Percentiles rank a stretch among this genome's conserved stretches.
phyloP scores from a whole-genome alignment of 2,888 invertebrate species.

The Fragum sueziense region DNA sequence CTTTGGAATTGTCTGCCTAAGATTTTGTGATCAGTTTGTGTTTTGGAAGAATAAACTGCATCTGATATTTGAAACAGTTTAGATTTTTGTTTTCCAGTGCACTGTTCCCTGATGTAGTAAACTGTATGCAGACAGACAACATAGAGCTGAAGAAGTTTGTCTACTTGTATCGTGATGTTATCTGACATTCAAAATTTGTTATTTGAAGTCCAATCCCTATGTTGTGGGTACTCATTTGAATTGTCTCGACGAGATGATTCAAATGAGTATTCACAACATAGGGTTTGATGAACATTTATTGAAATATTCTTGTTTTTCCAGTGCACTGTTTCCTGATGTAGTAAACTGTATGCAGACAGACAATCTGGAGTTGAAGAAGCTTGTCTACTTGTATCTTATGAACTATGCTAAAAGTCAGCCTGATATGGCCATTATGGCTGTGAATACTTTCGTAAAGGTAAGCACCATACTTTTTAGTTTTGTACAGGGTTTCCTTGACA shows the following conservation, averaged over 20 bases:
- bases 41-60: too few relatives aligned
- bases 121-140: constrained; percentile 99
- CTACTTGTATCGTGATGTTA: constrained; percentile 96
- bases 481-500: too few relatives aligned
- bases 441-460: constrained; percentile 99
- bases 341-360: constrained; percentile 99
- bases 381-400: constrained; percentile 99
- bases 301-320: constrained; percentile 67
- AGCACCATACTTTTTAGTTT: too few relatives aligned
- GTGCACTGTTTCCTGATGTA: constrained; percentile 98
- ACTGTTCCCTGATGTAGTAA: constrained; percentile 99
- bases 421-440: constrained; percentile 99
- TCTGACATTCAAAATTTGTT: too few relatives aligned
- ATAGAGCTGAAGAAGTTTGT: constrained; percentile 99
- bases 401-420: constrained; percentile 99
- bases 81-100: constrained; percentile 85
- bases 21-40: too few relatives aligned
- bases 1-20: too few relatives aligned
- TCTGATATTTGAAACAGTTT: too few relatives aligned
- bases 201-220: too few relatives aligned
- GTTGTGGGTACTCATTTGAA: too few relatives aligned
- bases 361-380: constrained; percentile 98
- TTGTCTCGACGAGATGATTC: too few relatives aligned
- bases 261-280: too few relatives aligned
- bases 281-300: too few relatives aligned